A percentile compares a stretch with the other conserved stretches of the same genome.
These are phyloP conservation scores for Notechis scutatus DNA, from an alignment of 2,113 vertebrate species.

Conservation along the genomic window DNA sequence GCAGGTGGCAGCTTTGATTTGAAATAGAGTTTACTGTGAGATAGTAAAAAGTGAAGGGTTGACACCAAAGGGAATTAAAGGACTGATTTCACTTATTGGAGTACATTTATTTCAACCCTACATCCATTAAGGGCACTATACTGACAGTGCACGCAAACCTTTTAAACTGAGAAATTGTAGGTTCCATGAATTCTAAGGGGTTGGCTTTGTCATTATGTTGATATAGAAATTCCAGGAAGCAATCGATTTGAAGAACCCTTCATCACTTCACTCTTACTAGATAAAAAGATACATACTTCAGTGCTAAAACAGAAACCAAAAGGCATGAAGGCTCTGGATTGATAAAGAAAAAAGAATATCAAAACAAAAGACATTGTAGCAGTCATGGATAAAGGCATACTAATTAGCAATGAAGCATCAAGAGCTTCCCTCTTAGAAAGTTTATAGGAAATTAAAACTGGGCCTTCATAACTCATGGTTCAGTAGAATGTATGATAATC, in stretches of 20 bases:
- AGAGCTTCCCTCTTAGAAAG: neutral
- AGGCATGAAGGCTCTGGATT: neutral
- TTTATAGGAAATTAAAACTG: neutral
- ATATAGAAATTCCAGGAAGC: neutral
- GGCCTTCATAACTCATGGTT: neutral
- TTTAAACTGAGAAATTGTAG: constrained; percentile 40
- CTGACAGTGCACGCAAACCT: constrained; percentile 13
- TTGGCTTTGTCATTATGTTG: neutral
- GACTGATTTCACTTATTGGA: constrained; percentile 58
- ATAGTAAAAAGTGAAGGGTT: constrained; percentile 61
- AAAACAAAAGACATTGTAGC: neutral
- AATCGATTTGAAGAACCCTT: neutral
- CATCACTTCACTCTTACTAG: neutral
- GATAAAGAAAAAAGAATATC: neutral
- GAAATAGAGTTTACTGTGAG: constrained; percentile 57
- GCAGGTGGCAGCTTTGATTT: constrained; percentile 68
- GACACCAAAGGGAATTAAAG: constrained; percentile 60
- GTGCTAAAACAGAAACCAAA: neutral
- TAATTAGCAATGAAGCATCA: neutral
- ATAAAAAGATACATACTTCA: neutral
- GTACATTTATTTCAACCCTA: neutral
- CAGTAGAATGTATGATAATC: neutral
- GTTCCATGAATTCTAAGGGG: constrained; percentile 31
- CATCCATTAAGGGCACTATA: constrained; percentile 42
- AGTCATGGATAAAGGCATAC: neutral